Conservation (phyloP, 2,797 vertebrate genomes). For the Hypotaenidia okinawae region DNA sequence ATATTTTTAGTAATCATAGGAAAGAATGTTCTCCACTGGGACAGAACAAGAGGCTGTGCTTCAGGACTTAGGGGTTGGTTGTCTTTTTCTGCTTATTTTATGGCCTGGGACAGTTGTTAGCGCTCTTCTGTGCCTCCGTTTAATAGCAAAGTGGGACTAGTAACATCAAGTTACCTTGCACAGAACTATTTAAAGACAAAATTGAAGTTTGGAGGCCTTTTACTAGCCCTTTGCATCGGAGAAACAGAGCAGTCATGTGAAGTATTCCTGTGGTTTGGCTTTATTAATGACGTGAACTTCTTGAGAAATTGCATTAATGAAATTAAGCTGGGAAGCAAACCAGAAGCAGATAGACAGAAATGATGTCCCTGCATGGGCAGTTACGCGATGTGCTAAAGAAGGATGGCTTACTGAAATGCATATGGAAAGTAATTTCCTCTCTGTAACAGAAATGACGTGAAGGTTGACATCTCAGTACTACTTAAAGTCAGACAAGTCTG, state of each 20-base stretch:
- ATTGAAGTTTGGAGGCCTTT: neutral
- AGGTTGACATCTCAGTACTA: neutral
- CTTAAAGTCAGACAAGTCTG: neutral
- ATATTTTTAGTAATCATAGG: neutral
- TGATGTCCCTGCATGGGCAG: neutral
- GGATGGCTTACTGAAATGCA: neutral
- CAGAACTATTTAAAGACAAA: neutral
- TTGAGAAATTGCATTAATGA: neutral
- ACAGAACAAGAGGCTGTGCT: neutral
- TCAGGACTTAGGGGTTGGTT: neutral
- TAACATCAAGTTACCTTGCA: neutral
- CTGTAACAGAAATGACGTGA: neutral
- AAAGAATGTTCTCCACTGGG: neutral
- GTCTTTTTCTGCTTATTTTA: neutral
- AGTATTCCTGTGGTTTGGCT: constrained; percentile 21
- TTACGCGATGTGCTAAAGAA: neutral
- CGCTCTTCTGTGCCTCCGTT: neutral
- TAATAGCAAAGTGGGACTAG: neutral
- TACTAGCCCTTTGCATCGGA: neutral
- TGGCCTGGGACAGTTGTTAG: neutral
- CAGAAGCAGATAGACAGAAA: neutral
- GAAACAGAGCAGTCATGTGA: neutral
- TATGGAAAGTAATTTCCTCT: neutral
- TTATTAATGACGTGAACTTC: neutral
- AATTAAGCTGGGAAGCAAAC: neutral